Conservation (phyloP, 1,140 invertebrate genomes). For the Hyposmocoma kahamanoa region DNA sequence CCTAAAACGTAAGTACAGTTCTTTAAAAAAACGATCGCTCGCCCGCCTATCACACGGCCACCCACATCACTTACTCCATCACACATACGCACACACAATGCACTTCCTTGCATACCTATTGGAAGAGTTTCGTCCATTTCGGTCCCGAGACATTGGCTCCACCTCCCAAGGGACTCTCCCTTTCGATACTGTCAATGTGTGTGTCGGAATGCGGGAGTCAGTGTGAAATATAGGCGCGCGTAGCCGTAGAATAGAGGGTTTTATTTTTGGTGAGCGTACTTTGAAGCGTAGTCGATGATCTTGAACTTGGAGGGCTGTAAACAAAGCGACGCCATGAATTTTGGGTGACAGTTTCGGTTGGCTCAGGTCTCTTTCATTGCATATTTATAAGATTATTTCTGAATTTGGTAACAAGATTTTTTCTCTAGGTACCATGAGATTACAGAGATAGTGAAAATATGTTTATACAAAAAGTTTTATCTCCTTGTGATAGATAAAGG, state of each 20-base stretch:
- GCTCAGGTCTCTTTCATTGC: no score
- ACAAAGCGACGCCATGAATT: no score
- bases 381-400: no score
- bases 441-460: no score
- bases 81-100: conserved; percentile 37
- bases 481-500: no score
- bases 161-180: conserved; percentile 70
- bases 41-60: conserved; percentile 22
- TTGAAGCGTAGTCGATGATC: conserved; percentile 14
- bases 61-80: conserved; percentile 17
- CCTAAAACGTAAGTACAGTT: not conserved
- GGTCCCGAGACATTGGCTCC: conserved; percentile 64
- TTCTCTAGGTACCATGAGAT: no score
- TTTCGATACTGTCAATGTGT: conserved; percentile 39
- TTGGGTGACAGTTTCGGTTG: no score
- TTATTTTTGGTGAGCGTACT: conserved; percentile 35
- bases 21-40: conserved; percentile 21
- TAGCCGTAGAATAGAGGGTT: conserved; percentile 28
- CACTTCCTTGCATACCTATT: conserved; percentile 66
- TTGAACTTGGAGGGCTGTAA: conserved; percentile 31
- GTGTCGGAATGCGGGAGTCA: conserved; percentile 23
- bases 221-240: conserved; percentile 26
- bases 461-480: no score
- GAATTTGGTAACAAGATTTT: no score
- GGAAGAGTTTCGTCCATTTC: conserved; percentile 58